Conservation (phyloP, 2,888 invertebrate species). For the Steromphala cineraria region DNA sequence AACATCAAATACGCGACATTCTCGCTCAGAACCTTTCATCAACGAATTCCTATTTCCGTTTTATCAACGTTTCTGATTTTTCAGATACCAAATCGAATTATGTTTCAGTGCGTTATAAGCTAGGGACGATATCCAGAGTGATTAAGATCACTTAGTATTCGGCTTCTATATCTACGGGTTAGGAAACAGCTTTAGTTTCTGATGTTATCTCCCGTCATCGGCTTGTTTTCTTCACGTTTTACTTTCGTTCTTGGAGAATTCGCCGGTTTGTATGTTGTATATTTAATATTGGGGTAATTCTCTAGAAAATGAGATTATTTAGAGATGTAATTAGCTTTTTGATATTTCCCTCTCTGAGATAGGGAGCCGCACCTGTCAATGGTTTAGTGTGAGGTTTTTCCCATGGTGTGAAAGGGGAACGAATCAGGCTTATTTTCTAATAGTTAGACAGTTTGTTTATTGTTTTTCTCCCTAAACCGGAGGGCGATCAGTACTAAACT, state of each 20-base stretch:
- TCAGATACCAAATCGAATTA: conserved; percentile 6
- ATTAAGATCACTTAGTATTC: neutral
- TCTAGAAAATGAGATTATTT: conserved; percentile 11
- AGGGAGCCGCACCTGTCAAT: neutral
- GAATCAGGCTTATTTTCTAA: neutral
- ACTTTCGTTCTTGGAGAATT: neutral
- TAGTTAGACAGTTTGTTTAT: conserved; percentile 6
- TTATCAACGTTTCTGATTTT: neutral
- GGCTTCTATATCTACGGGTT: neutral
- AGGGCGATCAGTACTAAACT: neutral
- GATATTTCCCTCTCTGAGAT: conserved; percentile 2
- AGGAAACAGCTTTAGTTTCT: neutral
- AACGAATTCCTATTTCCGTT: neutral
- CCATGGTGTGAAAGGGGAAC: neutral
- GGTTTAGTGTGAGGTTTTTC: conserved; percentile 7
- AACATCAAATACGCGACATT: neutral
- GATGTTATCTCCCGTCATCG: neutral
- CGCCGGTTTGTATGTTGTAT: neutral
- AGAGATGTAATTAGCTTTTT: conserved; percentile 6
- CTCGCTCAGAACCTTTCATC: neutral
- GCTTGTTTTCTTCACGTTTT: neutral
- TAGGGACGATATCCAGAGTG: neutral
- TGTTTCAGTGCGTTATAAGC: neutral
- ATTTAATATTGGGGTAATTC: conserved; percentile 15
- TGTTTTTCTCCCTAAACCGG: neutral